Evolutionary conservation across 2,113 vertebrate genomes (phyloP), one percentile per base, ranked within the genome.

Genomic region (Geococcyx californianus): DNA sequence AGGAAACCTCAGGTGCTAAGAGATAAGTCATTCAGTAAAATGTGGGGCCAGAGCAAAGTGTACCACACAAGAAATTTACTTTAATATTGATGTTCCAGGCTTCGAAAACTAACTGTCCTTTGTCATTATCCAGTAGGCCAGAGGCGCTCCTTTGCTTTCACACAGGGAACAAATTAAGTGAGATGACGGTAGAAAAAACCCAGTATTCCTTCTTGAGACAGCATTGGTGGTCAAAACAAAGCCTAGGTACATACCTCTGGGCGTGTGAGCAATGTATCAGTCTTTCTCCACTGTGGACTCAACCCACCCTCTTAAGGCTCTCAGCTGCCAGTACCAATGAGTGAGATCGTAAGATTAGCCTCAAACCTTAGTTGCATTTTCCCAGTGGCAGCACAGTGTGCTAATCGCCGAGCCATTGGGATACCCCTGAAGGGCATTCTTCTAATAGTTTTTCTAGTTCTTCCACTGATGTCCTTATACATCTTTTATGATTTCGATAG

Each of bases 381-480:
- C 87, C 92, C 90, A 23, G 5, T 3, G 54, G 95, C 95, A 87
- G 89, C 2, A 2, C 67, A 24, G 75, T 20, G 89, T 20, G 16
- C 91, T 97, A 95, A 97, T 92, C 82, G 42, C 80, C 24, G 85
- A 91, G 89, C 89, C 83, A 69, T 3, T 58, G 92, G 88, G 85
- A 91, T 29, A 87, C 80, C 87, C 96, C 95, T 93, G 91, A 11
- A 93, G 87, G 95, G 79, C 90, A 78, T 87, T 66, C 93, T 92
- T 87, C 76, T 91, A 97, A 94, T 95, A 94, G 94, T 94, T 96
- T 80, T 90, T 73, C 75, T 89, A 92, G 85, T 92, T 93, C 91
- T 96, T 93, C 83, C 88, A 93, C 95, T 95, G 94, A 97, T 96
- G 94, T 89, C 87, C 93, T 96, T 95, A 97, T 96, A 78, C 94